Percentiles rank a stretch among this genome's conserved stretches.
Conservation (phyloP, 2,797 vertebrate species). For the Myioborus melanocephalus region DNA sequence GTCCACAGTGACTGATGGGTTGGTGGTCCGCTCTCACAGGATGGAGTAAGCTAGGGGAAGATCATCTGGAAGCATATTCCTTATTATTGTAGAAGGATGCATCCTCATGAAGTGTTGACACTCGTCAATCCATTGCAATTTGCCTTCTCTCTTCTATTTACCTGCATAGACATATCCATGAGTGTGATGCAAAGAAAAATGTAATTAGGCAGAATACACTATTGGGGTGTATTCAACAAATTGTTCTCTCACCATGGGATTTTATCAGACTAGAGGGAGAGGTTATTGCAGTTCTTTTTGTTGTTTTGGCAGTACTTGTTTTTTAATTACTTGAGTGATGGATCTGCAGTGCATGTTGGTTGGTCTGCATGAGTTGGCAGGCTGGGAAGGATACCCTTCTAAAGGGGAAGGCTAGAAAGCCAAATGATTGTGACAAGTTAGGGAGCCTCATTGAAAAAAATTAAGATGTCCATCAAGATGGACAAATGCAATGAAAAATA, state of each 20-base stretch:
- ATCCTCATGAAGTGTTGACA: neutral
- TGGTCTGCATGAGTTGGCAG: neutral
- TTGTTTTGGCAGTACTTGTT: neutral
- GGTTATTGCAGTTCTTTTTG: neutral
- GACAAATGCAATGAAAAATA: neutral
- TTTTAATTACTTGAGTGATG: neutral
- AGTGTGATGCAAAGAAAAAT: neutral
- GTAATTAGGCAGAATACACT: neutral
- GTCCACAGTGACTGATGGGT: neutral
- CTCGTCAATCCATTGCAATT: neutral
- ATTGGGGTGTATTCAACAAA: neutral
- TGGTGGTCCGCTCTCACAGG: neutral
- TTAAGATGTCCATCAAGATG: neutral
- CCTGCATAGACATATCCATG: neutral
- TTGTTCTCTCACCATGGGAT: neutral
- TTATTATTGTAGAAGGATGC: rapidly evolving
- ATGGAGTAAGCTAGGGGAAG: neutral
- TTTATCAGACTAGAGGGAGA: neutral
- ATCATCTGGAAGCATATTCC: neutral
- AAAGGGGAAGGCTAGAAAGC: neutral
- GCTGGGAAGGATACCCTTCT: neutral
- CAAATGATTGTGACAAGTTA: neutral
- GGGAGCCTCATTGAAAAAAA: neutral
- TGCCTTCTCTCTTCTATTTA: neutral
- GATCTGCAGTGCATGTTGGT: neutral